phyloP scores from a whole-genome alignment of 1,140 invertebrate species.

The Listronotus bonariensis region DNA sequence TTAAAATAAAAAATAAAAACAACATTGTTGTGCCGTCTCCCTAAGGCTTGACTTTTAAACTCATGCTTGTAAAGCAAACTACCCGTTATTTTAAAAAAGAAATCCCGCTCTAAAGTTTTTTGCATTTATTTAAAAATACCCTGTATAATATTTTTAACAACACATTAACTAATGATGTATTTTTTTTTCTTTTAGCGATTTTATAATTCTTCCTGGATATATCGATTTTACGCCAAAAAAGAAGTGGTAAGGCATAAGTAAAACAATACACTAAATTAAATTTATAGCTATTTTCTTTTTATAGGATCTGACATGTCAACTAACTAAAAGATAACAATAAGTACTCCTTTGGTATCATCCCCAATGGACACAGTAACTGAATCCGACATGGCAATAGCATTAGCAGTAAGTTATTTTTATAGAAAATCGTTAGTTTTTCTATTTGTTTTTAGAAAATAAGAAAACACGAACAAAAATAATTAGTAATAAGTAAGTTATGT shows the following conservation, averaged over 20 bases:
- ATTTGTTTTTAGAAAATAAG: too few species aligned
- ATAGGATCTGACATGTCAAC: slow-evolving; percentile 70
- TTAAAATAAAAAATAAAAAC: too few species aligned
- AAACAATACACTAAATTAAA: too few species aligned
- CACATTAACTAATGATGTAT: background rate
- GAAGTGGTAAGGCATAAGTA: slow-evolving; percentile 65
- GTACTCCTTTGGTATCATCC: slow-evolving; percentile 73
- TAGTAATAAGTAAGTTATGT: too few species aligned
- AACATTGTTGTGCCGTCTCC: too few species aligned
- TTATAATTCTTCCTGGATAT: slow-evolving; percentile 94
- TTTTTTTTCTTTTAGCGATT: slow-evolving; percentile 78
- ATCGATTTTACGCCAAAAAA: slow-evolving; percentile 92
- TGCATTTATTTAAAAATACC: too few species aligned
- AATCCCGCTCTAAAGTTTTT: too few species aligned
- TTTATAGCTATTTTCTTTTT: slow-evolving; percentile 59
- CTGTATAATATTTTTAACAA: too few species aligned
- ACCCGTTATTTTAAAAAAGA: too few species aligned
- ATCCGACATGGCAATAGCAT: slow-evolving; percentile 99
- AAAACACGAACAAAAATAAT: too few species aligned
- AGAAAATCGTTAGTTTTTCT: background rate
- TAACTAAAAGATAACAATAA: slow-evolving; percentile 89
- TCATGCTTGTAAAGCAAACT: too few species aligned
- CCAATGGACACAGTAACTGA: slow-evolving; percentile 93
- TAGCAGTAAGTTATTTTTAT: slow-evolving; percentile 62
- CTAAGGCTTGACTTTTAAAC: too few species aligned